Conservation (phyloP, 1,140 invertebrate species). For the Diplogasteroides magnus region DNA sequence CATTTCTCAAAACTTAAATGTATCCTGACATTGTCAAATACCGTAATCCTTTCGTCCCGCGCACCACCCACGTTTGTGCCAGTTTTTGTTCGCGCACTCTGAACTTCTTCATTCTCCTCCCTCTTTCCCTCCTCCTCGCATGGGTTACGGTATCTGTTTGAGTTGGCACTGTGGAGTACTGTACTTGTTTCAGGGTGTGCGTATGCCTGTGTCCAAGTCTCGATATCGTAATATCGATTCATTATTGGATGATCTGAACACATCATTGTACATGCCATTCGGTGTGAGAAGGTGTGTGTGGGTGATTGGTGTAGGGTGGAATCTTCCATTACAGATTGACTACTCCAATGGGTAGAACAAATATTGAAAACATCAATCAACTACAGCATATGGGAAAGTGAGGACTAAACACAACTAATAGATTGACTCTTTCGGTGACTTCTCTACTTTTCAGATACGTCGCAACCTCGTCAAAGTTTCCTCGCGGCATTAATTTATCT, state of each 20-base stretch:
- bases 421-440: conserved; percentile 1
- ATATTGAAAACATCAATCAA: conserved; percentile 40
- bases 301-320: not conserved
- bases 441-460: conserved; percentile 40
- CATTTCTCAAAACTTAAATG: no score
- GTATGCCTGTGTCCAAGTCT: conserved; percentile 48
- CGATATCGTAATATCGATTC: conserved; percentile 51
- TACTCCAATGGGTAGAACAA: conserved; percentile 47
- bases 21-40: no score
- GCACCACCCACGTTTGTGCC: no score
- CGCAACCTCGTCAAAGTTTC: conserved; percentile 38
- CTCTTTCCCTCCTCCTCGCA: no score
- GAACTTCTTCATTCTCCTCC: not conserved
- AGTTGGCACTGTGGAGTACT: no score
- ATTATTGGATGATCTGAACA: conserved; percentile 48
- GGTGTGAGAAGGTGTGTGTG: conserved; percentile 33
- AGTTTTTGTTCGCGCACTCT: no score
- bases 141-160: no score
- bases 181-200: conserved; percentile 42
- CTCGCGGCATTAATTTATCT: conserved; percentile 43
- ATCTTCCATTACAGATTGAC: conserved; percentile 28
- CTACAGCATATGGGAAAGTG: conserved; percentile 52
- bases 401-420: not conserved
- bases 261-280: conserved; percentile 43
- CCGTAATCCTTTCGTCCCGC: no score